phyloP scores from a whole-genome alignment of 2,113 vertebrate genomes.

The Microtus montanus region DNA sequence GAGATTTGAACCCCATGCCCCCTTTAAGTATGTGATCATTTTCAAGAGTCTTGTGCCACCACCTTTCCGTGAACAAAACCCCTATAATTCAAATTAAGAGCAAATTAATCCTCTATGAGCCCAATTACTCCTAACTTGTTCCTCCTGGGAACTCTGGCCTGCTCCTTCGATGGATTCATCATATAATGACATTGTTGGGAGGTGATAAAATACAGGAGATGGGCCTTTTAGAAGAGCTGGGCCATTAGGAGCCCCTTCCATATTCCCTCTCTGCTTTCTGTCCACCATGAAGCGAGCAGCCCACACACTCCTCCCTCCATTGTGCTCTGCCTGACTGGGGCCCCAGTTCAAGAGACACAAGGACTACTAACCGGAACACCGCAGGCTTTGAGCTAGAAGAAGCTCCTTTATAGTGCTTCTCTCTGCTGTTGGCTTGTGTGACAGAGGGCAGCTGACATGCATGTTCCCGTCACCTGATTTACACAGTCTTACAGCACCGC shows the following conservation, averaged over 20 bases:
- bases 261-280: neutral
- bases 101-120: neutral
- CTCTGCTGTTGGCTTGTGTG: neutral
- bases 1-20: neutral
- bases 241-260: neutral
- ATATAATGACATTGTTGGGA: neutral
- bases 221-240: neutral
- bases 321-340: neutral
- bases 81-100: slow-evolving; percentile 2
- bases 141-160: neutral
- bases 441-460: neutral
- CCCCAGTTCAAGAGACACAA: neutral
- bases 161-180: neutral
- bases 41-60: neutral
- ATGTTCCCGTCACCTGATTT: neutral
- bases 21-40: neutral
- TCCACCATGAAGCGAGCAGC: neutral
- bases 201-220: neutral
- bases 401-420: too few relatives aligned
- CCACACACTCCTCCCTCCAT: too few relatives aligned
- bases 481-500: neutral
- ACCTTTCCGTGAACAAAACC: neutral
- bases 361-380: neutral
- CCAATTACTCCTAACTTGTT: neutral
- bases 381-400: neutral